A percentile compares a stretch with the other conserved stretches of the same genome.
Conservation (phyloP, 2,888 invertebrate species). For the Campopleginae sp. region DNA sequence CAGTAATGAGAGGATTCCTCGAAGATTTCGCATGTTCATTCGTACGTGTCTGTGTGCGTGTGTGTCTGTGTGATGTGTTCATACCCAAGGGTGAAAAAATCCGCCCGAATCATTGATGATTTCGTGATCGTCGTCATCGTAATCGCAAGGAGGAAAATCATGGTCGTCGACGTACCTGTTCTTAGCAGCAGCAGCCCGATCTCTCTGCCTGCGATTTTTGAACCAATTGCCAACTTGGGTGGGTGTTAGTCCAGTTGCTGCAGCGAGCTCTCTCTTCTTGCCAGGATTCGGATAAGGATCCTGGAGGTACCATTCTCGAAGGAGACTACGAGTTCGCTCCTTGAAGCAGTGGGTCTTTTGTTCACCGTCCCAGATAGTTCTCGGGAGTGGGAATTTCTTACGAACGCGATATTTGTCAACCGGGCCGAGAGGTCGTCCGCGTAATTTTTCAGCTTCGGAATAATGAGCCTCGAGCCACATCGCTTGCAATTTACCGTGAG, state of each 20-base stretch:
- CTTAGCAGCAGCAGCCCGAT: conserved; percentile 97
- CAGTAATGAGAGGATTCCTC: background rate
- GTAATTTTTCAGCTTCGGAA: conserved; percentile 95
- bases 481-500: conserved; percentile 94
- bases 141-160: conserved; percentile 58
- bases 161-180: conserved; percentile 90
- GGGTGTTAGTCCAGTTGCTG: conserved; percentile 95
- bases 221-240: conserved; percentile 98
- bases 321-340: conserved; percentile 96
- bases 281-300: conserved; percentile 98
- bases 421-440: conserved; percentile 95
- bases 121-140: conserved; percentile 50
- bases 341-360: conserved; percentile 98
- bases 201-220: conserved; percentile 94
- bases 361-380: conserved; percentile 98
- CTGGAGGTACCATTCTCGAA: conserved; percentile 99
- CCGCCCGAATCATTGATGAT: conserved; percentile 47
- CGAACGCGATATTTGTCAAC: conserved; percentile 97
- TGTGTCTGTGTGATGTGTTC: background rate
- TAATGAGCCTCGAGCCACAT: conserved; percentile 98
- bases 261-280: conserved; percentile 95
- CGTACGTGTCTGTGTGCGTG: background rate
- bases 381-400: conserved; percentile 96
- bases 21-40: background rate
- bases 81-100: conserved; percentile 55